Percentiles rank a stretch among this genome's conserved stretches.
phyloP scores from a whole-genome alignment of 2,797 vertebrate genomes.

The Rallus crepitans region DNA sequence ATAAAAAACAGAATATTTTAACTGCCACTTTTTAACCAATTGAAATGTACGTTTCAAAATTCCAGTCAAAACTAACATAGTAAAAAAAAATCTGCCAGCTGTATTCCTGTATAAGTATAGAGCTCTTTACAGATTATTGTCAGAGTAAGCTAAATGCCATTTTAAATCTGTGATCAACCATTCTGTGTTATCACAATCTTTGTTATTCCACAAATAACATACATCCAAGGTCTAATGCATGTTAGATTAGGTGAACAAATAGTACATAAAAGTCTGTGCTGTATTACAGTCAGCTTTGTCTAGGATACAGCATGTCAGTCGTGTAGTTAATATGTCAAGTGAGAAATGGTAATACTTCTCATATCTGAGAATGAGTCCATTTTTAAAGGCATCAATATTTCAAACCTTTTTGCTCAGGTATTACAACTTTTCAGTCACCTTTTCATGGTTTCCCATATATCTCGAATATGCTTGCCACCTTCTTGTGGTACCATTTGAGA shows the following conservation, averaged over 20 bases:
- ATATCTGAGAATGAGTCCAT: slow-evolving; percentile 67
- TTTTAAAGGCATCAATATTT: slow-evolving; percentile 80
- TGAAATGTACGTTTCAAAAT: slow-evolving; percentile 53
- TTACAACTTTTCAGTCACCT: slow-evolving; percentile 77
- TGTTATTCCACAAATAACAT: slow-evolving; percentile 70
- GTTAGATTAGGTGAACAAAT: slow-evolving; percentile 77
- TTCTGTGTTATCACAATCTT: slow-evolving; percentile 70
- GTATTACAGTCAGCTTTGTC: slow-evolving; percentile 69
- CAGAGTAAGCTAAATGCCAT: slow-evolving; percentile 75
- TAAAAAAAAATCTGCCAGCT: slow-evolving; percentile 44
- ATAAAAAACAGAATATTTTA: slow-evolving; percentile 49
- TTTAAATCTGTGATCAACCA: slow-evolving; percentile 78
- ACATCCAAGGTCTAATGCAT: slow-evolving; percentile 71
- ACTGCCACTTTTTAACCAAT: slow-evolving; percentile 37
- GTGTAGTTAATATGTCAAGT: slow-evolving; percentile 75
- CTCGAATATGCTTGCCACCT: slow-evolving; percentile 49
- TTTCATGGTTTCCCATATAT: slow-evolving; percentile 75
- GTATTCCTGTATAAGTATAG: slow-evolving; percentile 8
- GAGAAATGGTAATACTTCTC: slow-evolving; percentile 71
- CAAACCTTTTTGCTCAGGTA: slow-evolving; percentile 73
- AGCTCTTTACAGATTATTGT: slow-evolving; percentile 73
- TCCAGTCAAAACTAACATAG: slow-evolving; percentile 52
- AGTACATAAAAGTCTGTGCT: slow-evolving; percentile 65
- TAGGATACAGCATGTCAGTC: slow-evolving; percentile 61
- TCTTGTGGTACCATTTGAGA: slow-evolving; percentile 63